Percentiles rank a stretch among this genome's conserved stretches.
Evolutionary conservation across 2,113 vertebrate genomes (phyloP).

Genomic region (Callocephalon fimbriatum): DNA sequence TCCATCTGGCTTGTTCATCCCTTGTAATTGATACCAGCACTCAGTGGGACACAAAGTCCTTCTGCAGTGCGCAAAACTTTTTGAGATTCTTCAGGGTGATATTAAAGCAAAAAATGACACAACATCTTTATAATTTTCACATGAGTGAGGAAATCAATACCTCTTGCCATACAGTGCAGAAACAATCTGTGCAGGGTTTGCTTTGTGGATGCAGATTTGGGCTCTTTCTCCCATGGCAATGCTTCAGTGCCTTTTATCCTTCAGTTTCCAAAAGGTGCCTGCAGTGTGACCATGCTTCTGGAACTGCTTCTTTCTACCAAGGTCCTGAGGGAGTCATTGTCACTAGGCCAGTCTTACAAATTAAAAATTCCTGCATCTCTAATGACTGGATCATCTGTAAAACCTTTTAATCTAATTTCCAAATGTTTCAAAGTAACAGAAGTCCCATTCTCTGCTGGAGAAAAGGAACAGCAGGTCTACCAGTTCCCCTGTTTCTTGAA

Average conservation of each 20-base stretch:
- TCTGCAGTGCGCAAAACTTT: background rate
- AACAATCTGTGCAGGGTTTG: slow-evolving; percentile 28
- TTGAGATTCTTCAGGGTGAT: background rate
- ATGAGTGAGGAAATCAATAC: slow-evolving; percentile 13
- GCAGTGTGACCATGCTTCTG: background rate
- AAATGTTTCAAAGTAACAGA: slow-evolving; percentile 37
- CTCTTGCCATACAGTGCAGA: background rate
- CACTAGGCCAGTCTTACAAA: slow-evolving; percentile 50
- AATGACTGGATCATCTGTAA: slow-evolving; percentile 47
- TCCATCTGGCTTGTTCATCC: background rate
- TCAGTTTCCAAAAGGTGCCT: slow-evolving; percentile 27
- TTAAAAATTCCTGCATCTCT: slow-evolving; percentile 66
- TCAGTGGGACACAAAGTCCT: background rate
- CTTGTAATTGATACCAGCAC: background rate
- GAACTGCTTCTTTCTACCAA: background rate
- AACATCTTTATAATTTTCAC: slow-evolving; percentile 39
- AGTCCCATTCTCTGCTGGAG: background rate
- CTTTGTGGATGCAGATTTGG: slow-evolving; percentile 20
- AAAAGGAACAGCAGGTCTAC: slow-evolving; percentile 42
- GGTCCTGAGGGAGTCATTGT: slow-evolving; percentile 27
- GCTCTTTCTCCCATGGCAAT: background rate
- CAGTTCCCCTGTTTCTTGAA: background rate
- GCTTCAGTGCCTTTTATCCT: background rate
- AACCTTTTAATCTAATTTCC: slow-evolving; percentile 45
- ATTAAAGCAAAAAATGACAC: background rate